Percentiles rank a stretch among this genome's conserved stretches.
Evolutionary conservation across 2,797 vertebrate species (phyloP).

Genomic region (Hydrolagus colliei): DNA sequence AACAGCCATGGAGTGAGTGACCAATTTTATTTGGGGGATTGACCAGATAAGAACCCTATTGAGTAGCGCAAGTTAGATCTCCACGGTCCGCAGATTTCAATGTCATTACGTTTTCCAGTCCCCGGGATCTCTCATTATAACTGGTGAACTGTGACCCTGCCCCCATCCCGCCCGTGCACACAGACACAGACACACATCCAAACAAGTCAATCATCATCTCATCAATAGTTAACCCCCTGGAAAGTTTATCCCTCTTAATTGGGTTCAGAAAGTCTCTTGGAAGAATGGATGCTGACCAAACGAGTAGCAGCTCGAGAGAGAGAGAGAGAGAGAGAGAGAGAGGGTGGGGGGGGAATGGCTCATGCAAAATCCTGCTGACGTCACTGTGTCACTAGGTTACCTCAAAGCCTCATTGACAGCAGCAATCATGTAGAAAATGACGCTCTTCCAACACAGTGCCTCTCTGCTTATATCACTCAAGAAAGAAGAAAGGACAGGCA

Average conservation of each 20-base stretch:
- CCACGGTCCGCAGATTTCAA: too few relatives aligned
- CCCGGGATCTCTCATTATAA: background rate
- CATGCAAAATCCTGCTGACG: background rate
- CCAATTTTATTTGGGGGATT: too few relatives aligned
- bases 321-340: background rate
- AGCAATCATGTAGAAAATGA: background rate
- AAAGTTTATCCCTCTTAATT: background rate
- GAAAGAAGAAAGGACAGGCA: background rate
- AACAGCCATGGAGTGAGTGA: too few relatives aligned
- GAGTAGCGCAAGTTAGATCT: too few relatives aligned
- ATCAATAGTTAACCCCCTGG: background rate
- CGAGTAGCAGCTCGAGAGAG: background rate
- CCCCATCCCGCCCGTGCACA: too few relatives aligned
- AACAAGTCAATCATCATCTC: background rate
- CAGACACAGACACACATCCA: background rate
- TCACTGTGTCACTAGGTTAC: background rate
- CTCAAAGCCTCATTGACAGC: conserved; percentile 1
- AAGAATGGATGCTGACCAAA: background rate
- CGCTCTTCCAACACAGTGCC: background rate
- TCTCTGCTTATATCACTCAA: background rate
- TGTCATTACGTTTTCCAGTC: too few relatives aligned
- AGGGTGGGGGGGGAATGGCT: background rate
- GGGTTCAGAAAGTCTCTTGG: background rate
- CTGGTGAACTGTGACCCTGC: background rate
- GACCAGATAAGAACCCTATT: too few relatives aligned